These are phyloP conservation scores for Lepidocolaptes lacrymiger DNA, from an alignment of 2,797 vertebrate genomes.

Conservation along the genomic window DNA sequence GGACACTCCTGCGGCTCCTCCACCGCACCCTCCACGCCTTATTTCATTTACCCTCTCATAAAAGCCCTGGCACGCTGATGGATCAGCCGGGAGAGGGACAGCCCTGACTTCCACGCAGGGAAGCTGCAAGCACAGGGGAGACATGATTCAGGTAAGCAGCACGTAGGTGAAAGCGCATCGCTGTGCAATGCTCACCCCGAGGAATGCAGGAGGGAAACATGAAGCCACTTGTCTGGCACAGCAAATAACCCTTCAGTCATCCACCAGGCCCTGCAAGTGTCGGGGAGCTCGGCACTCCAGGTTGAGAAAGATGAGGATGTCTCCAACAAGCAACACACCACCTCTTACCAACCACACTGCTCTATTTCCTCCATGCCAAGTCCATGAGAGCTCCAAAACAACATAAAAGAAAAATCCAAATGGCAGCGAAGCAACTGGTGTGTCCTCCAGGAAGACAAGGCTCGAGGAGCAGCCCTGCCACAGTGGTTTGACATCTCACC, in stretches of 20 bases:
- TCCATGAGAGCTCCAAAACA: not conserved
- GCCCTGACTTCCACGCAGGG: not conserved
- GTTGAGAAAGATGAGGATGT: not conserved
- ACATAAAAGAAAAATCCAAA: not conserved
- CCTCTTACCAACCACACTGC: not conserved
- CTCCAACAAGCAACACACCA: not conserved
- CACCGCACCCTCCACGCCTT: not conserved
- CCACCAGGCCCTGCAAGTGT: not conserved
- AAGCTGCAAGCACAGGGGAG: not conserved
- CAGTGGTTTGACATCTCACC: not conserved
- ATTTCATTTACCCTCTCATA: not conserved
- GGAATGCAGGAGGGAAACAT: conserved; percentile 62
- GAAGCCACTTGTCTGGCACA: conserved; percentile 64
- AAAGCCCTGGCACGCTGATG: not conserved
- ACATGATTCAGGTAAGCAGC: conserved; percentile 33
- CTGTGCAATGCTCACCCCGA: not conserved
- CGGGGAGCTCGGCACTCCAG: not conserved
- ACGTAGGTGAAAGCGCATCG: not conserved
- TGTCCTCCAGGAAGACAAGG: fast-evolving
- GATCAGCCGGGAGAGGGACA: not conserved
- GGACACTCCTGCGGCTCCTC: not conserved
- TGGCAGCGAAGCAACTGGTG: fast-evolving
- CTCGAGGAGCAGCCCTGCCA: not conserved
- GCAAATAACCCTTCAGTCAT: conserved; percentile 44
- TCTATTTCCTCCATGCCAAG: fast-evolving